A percentile compares a stretch with the other conserved stretches of the same genome.
Evolutionary conservation across 2,888 invertebrate genomes (phyloP).

Genomic region (Mesochorus sp.): DNA sequence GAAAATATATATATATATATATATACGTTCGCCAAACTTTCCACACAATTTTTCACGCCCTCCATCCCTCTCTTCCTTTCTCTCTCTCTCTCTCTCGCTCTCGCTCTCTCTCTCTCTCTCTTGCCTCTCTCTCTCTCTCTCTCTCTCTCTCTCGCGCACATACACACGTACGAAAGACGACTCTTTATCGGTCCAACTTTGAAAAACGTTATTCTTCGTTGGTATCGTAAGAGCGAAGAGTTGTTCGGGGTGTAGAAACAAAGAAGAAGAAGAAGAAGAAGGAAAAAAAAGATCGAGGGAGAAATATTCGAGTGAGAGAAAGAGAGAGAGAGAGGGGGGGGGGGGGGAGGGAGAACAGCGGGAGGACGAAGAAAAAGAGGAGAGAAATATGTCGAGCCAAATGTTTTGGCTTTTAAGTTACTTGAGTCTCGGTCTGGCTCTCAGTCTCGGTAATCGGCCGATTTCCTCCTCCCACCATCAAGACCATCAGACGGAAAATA

Average conservation of each 20-base stretch:
- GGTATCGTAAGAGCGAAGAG: neutral
- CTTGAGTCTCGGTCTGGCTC: conserved; percentile 78
- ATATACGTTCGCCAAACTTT: neutral
- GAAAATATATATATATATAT: neutral
- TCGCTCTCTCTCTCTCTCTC: no score
- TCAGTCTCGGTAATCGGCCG: conserved; percentile 76
- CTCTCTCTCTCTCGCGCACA: no score
- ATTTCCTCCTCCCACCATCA: conserved; percentile 33
- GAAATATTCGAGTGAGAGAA: conserved; percentile 30
- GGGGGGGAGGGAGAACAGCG: neutral
- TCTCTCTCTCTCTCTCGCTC: no score
- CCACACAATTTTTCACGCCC: no score
- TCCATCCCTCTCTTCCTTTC: no score
- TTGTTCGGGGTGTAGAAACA: neutral
- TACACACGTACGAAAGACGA: no score
- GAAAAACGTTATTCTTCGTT: no score
- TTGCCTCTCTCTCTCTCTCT: no score
- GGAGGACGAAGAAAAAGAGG: neutral
- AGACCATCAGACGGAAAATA: no score
- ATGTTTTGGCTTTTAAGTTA: conserved; percentile 79
- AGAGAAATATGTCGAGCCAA: conserved; percentile 76
- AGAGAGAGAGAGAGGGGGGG: conserved; percentile 8
- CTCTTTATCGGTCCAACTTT: no score
- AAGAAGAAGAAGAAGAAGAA: neutral
- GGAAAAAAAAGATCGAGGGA: conserved; percentile 5